Conservation (phyloP, 2,797 vertebrate species). For the Salmo trutta region DNA sequence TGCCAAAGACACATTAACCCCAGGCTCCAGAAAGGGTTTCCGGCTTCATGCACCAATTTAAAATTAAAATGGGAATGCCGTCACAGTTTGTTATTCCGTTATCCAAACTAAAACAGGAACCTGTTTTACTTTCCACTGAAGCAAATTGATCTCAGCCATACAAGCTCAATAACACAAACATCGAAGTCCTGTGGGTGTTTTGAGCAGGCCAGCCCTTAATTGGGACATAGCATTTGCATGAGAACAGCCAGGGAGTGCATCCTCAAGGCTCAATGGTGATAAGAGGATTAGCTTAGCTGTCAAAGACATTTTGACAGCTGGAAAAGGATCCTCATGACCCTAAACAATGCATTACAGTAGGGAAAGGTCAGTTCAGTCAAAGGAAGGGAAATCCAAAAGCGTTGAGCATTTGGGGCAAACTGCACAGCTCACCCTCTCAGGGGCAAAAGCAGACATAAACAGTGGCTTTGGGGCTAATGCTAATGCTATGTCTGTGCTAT, state of each 20-base stretch:
- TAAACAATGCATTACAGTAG: constrained; percentile 45
- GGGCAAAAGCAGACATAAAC: background rate
- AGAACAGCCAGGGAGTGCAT: constrained; percentile 23
- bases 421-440: background rate
- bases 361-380: constrained; percentile 55
- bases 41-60: background rate
- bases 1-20: background rate
- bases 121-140: background rate
- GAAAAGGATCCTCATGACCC: constrained; percentile 59
- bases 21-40: background rate
- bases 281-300: constrained; percentile 49
- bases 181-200: background rate
- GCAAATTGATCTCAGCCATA: constrained; percentile 20
- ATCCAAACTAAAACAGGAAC: background rate
- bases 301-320: constrained; percentile 57
- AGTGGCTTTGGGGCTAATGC: background rate
- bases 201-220: constrained; percentile 18
- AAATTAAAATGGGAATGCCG: background rate
- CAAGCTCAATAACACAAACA: constrained; percentile 6
- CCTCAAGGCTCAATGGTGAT: constrained; percentile 27
- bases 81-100: constrained; percentile 8
- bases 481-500: background rate
- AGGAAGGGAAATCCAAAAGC: constrained; percentile 28
- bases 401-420: constrained; percentile 1
- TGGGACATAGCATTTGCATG: constrained; percentile 33